phyloP scores from a whole-genome alignment of 92 coral and sea anemone genomes.

The Blastomussa wellsi region DNA sequence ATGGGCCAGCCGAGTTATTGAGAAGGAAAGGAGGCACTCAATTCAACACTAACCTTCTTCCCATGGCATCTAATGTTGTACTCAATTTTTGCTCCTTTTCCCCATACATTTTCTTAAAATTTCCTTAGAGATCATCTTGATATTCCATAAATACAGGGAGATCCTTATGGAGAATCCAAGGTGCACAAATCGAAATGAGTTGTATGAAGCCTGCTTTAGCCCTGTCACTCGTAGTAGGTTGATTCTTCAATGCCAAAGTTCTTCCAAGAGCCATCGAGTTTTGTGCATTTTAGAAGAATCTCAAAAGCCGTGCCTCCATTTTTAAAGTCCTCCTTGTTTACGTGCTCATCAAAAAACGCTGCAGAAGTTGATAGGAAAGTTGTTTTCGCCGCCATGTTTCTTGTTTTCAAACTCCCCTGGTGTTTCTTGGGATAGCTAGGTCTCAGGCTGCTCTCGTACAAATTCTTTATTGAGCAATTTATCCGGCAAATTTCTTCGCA shows the following conservation, averaged over 20 bases:
- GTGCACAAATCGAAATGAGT: slow-evolving; percentile 20
- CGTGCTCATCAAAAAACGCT: slow-evolving; percentile 20
- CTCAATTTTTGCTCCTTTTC: slow-evolving; percentile 3
- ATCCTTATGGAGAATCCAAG: slow-evolving; percentile 4
- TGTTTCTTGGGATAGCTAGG: slow-evolving; percentile 12
- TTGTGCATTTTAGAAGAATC: slow-evolving; percentile 9
- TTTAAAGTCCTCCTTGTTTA: slow-evolving; percentile 12
- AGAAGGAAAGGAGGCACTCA: neutral
- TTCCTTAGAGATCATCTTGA: neutral
- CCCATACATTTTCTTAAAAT: slow-evolving; percentile 19
- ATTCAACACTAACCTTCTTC: slow-evolving; percentile 27
- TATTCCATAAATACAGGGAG: slow-evolving; percentile 2
- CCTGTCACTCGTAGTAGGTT: slow-evolving; percentile 8
- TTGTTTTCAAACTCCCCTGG: slow-evolving; percentile 19
- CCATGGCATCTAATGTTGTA: neutral
- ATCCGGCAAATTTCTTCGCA: neutral
- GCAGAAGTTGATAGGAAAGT: neutral
- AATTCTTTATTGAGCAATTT: neutral
- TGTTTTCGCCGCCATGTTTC: slow-evolving; percentile 12
- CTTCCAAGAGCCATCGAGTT: slow-evolving; percentile 23
- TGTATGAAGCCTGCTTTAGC: slow-evolving; percentile 9
- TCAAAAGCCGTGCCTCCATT: slow-evolving; percentile 5
- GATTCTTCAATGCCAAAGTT: slow-evolving; percentile 15
- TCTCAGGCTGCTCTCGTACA: slow-evolving; percentile 3
- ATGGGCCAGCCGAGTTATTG: slow-evolving; percentile 24